phyloP scores from a whole-genome alignment of 2,888 invertebrate species.

The Ophion ventricosus region DNA sequence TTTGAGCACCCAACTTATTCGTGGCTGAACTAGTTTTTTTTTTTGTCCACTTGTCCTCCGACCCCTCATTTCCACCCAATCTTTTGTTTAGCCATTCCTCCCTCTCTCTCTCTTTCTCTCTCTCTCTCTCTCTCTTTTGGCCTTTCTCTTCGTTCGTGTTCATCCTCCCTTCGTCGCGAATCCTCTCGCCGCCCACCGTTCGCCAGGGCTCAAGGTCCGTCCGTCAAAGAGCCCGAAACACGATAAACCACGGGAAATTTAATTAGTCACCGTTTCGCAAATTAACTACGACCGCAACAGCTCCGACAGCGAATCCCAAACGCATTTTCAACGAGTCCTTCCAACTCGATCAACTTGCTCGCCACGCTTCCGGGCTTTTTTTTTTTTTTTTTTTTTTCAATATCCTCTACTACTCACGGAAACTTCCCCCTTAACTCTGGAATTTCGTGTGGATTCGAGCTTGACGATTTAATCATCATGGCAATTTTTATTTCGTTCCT shows the following conservation, averaged over 20 bases:
- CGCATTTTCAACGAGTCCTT: slow-evolving; percentile 43
- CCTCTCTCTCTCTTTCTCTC: not conserved
- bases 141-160: not conserved
- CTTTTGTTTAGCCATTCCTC: slow-evolving; percentile 1
- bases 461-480: not conserved
- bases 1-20: slow-evolving; percentile 57
- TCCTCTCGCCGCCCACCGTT: slow-evolving; percentile 1
- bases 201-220: slow-evolving; percentile 21
- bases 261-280: slow-evolving; percentile 58
- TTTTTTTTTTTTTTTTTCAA: not conserved
- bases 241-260: slow-evolving; percentile 56
- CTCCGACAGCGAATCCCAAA: slow-evolving; percentile 43
- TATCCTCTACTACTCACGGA: not conserved
- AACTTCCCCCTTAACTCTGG: not conserved
- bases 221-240: slow-evolving; percentile 16
- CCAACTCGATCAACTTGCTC: slow-evolving; percentile 25
- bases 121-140: not conserved
- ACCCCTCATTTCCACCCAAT: slow-evolving; percentile 5
- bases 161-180: not conserved
- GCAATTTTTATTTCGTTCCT: not conserved
- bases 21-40: slow-evolving; percentile 21
- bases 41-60: slow-evolving; percentile 9
- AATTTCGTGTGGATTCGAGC: not conserved
- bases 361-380: slow-evolving; percentile 14
- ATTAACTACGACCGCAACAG: slow-evolving; percentile 44